Base-by-base conservation (phyloP, 2,888 invertebrate genomes). In the Lobophora halterata region DNA sequence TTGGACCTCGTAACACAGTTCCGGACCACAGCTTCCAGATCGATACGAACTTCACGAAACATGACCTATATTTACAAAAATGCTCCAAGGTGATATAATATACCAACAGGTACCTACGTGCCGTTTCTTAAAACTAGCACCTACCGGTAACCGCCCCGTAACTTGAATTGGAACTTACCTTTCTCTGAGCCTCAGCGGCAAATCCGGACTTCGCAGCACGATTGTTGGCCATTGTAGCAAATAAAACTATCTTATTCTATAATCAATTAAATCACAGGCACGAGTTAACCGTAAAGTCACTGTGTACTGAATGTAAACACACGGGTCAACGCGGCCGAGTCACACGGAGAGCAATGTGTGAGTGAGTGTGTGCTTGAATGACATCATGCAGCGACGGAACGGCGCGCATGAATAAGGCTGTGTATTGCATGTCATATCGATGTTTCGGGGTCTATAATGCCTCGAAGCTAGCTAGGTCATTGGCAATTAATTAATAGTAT, bases 151-250 rank as follows among this genome's bases (percentile, higher is more conserved):
- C n/a, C n/a, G n/a, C n/a, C 44, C 38, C 40, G 37, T 34, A 24
- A 31, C 29, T 32, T 31, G 12, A 30, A 32, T 38, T 44, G 46
- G 18, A 52, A 58, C 91, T 91, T 83, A 97, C 97, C 93, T 97
- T 97, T 76, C 95, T 91, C 86, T 97, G 97, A 33, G 97, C 96
- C 81, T 97, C 97, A 41, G 97, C 97, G 61, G 97, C 97, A 89
- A 97, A 96, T 92, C 97, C 97, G 70, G 95, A 95, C 82, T 96
- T 96, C 44, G 95, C 89, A 61, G 96, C 96, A 78, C 96, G 89
- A 89, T 94, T 92, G 80, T 89, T 91, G 61, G 95, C 94, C 95
- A 95, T 95, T 60, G 75, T 60, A 58, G 70, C 71, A 65, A 71
- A 71, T 69, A 60, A 43, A 67, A 70, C 65, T 73, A 71, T 61